Conservation (phyloP, 37 sponge, comb jelly and placozoan genomes). For the Halichondria panicea region DNA sequence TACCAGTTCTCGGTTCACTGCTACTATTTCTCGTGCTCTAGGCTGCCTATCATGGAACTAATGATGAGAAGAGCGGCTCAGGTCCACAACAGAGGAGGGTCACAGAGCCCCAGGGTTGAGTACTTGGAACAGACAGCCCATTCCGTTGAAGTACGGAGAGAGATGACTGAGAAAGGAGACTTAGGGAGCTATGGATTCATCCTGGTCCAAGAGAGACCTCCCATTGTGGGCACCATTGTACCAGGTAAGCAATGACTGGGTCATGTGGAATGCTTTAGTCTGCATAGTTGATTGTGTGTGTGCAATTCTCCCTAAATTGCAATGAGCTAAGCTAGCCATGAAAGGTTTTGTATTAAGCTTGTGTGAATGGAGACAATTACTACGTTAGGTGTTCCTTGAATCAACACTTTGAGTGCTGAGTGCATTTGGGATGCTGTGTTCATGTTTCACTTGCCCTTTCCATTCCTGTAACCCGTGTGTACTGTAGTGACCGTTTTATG, state of each 20-base stretch:
- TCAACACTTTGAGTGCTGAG: too few relatives aligned
- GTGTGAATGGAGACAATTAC: too few relatives aligned
- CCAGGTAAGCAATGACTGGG: conserved; percentile 55
- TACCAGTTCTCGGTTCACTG: background rate
- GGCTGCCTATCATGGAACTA: background rate
- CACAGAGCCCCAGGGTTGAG: conserved; percentile 1
- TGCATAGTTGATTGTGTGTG: too few relatives aligned
- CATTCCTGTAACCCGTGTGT: too few relatives aligned
- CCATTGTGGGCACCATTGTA: conserved; percentile 60
- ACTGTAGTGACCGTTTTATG: too few relatives aligned
- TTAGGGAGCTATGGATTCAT: conserved; percentile 82
- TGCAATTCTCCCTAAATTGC: too few relatives aligned
- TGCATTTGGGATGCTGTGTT: too few relatives aligned
- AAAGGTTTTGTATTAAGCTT: too few relatives aligned
- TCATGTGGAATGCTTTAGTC: too few relatives aligned
- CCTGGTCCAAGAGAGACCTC: conserved; percentile 55
- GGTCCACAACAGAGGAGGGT: background rate
- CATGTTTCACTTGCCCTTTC: too few relatives aligned
- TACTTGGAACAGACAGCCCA: conserved; percentile 50
- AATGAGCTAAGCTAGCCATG: too few relatives aligned
- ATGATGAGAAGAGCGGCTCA: background rate
- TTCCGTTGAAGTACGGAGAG: conserved; percentile 61
- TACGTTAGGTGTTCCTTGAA: too few relatives aligned
- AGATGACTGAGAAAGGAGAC: conserved; percentile 47
- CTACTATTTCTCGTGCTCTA: background rate